Percentiles rank a stretch among this genome's conserved stretches.
Conservation (phyloP, 2,888 invertebrate species). For the Diloba caeruleocephala region DNA sequence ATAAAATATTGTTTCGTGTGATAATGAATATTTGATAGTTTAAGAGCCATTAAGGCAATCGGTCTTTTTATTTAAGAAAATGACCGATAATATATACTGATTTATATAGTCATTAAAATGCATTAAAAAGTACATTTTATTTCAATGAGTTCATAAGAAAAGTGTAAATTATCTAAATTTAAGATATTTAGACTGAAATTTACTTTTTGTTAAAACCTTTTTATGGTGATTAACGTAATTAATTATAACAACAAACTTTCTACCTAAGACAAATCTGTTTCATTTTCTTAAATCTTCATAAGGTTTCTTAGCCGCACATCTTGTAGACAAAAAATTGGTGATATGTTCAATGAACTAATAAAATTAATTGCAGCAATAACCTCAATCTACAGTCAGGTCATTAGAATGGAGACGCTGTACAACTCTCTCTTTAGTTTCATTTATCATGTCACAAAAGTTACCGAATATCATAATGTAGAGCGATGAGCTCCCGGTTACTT, state of each 20-base stretch:
- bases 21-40: slow-evolving; percentile 37
- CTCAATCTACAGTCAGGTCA: slow-evolving; percentile 8
- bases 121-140: neutral
- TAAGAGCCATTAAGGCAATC: slow-evolving; percentile 44
- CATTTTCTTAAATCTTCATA: slow-evolving; percentile 8
- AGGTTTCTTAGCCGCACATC: neutral
- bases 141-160: slow-evolving; percentile 8
- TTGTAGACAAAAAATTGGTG: slow-evolving; percentile 10
- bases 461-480: neutral
- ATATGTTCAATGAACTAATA: slow-evolving; percentile 19
- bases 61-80: slow-evolving; percentile 27
- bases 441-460: slow-evolving; percentile 12
- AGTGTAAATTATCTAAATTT: slow-evolving; percentile 3
- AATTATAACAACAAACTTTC: slow-evolving; percentile 16
- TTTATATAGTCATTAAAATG: no score
- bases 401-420: slow-evolving; percentile 8
- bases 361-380: slow-evolving; percentile 37
- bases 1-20: slow-evolving; percentile 7
- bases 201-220: slow-evolving; percentile 5
- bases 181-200: slow-evolving; percentile 6
- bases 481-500: neutral
- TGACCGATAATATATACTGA: no score
- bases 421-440: slow-evolving; percentile 9
- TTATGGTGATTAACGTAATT: neutral
- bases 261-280: slow-evolving; percentile 9